phyloP scores from a whole-genome alignment of 2,888 invertebrate species.

The Eledona agricola region DNA sequence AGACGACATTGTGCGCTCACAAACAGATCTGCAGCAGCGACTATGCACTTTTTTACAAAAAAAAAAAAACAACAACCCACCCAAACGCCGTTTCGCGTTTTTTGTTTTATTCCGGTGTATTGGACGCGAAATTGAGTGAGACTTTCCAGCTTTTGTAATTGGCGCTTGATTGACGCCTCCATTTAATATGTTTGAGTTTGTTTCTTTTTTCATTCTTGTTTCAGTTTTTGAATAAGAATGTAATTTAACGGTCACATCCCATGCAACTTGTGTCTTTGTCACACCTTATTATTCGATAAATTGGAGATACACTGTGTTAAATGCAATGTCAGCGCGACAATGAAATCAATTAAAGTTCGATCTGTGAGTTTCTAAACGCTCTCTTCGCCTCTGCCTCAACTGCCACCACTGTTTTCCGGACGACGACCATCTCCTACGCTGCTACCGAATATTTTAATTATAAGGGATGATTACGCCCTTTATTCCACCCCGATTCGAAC shows the following conservation, averaged over 20 bases:
- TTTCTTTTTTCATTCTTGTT: constrained; percentile 50
- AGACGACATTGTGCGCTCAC: constrained; percentile 57
- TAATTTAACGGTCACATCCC: constrained; percentile 50
- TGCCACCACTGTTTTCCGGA: constrained; percentile 19
- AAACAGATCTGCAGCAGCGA: constrained; percentile 54
- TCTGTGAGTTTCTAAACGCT: constrained; percentile 32
- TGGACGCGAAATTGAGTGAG: constrained; percentile 33
- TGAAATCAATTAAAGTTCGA: constrained; percentile 40
- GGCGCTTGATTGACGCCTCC: constrained; percentile 43
- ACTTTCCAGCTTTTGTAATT: constrained; percentile 39
- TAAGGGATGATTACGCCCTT: constrained; percentile 37
- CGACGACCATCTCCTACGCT: constrained; percentile 32
- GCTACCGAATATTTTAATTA: constrained; percentile 36
- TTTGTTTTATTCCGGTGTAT: constrained; percentile 32
- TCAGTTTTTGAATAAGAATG: constrained; percentile 49
- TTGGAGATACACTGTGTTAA: constrained; percentile 36
- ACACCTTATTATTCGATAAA: constrained; percentile 33
- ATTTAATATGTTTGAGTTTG: constrained; percentile 34
- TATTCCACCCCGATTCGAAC: constrained; percentile 22
- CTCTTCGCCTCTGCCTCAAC: constrained; percentile 26
- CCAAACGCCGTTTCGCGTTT: constrained; percentile 29
- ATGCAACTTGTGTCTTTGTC: constrained; percentile 43
- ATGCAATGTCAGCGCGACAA: constrained; percentile 36
- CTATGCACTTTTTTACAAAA: constrained; percentile 41
- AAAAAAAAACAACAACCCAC: too few species aligned